A percentile compares a stretch with the other conserved stretches of the same genome.
Conservation (phyloP, 2,888 invertebrate genomes). For the Mesorhabditis spiculigera region DNA sequence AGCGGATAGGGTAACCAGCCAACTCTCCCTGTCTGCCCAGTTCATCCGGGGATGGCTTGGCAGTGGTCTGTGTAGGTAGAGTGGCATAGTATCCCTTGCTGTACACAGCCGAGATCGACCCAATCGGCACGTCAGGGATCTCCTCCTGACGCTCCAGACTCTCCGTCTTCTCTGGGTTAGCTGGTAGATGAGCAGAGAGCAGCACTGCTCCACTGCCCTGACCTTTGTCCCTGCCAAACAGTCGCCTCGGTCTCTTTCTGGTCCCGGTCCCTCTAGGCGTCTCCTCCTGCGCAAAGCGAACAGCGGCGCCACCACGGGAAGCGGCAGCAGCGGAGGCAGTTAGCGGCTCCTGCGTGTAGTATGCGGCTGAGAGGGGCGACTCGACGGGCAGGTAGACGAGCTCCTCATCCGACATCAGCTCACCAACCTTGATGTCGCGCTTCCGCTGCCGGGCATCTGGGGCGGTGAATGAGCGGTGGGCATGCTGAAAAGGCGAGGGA, state of each 20-base stretch:
- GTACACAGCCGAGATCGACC: constrained; percentile 24
- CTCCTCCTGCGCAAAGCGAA: background rate
- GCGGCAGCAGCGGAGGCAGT: background rate
- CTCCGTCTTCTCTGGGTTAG: background rate
- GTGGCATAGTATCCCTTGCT: constrained; percentile 26
- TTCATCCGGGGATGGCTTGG: constrained; percentile 10
- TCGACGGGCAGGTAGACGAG: constrained; percentile 28
- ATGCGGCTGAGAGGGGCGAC: constrained; percentile 15
- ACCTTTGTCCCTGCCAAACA: background rate
- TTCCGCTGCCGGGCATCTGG: constrained; percentile 68
- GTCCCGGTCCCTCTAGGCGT: background rate
- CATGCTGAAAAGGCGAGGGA: background rate
- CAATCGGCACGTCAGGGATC: constrained; percentile 26
- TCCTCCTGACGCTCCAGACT: constrained; percentile 10
- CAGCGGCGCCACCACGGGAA: background rate
- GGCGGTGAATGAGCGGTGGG: constrained; percentile 78
- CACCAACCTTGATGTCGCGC: constrained; percentile 68
- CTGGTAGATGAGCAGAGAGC: background rate
- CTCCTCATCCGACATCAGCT: constrained; percentile 16
- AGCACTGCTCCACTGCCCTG: background rate
- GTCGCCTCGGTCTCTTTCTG: background rate
- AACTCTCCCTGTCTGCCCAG: constrained; percentile 26
- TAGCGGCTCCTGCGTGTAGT: background rate
- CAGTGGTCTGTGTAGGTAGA: background rate
- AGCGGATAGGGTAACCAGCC: constrained; percentile 36